Evolutionary conservation across 92 coral and sea anemone species (phyloP).

Genomic region (Porites lobata): DNA sequence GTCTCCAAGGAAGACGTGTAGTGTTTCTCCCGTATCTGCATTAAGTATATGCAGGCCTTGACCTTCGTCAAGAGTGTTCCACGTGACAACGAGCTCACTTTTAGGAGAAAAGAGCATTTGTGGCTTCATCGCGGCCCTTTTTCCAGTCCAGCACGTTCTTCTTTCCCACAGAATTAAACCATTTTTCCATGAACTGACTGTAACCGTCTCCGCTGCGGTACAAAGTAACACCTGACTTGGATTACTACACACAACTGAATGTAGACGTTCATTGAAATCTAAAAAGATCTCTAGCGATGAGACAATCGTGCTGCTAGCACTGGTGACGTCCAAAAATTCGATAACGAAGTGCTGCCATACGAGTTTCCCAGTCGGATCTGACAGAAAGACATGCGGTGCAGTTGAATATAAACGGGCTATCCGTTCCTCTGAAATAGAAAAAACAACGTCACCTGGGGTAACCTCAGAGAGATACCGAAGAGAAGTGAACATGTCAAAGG

Average conservation of each 20-base stretch:
- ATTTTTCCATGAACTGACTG: no score
- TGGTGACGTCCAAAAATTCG: neutral
- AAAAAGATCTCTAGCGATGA: neutral
- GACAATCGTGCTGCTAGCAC: neutral
- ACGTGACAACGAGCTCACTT: neutral
- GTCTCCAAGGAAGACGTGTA: neutral
- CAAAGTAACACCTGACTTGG: neutral
- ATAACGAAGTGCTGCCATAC: neutral
- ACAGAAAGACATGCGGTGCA: neutral
- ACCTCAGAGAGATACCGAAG: neutral
- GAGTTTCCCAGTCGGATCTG: no score
- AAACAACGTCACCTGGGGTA: no score
- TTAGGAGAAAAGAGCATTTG: neutral
- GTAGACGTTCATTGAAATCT: neutral
- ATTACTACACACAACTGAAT: neutral
- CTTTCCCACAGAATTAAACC: no score
- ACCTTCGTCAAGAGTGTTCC: neutral
- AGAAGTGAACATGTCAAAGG: neutral
- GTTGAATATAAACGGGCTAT: neutral
- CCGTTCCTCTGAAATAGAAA: neutral
- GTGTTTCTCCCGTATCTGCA: conserved; percentile 2
- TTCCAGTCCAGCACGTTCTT: no score
- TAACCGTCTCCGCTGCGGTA: no score
- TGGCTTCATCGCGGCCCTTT: no score
- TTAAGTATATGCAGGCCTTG: conserved; percentile 4